Percentiles rank a stretch among this genome's conserved stretches.
Conservation (phyloP, 2,113 vertebrate species). For the Lepidothrix coronata region DNA sequence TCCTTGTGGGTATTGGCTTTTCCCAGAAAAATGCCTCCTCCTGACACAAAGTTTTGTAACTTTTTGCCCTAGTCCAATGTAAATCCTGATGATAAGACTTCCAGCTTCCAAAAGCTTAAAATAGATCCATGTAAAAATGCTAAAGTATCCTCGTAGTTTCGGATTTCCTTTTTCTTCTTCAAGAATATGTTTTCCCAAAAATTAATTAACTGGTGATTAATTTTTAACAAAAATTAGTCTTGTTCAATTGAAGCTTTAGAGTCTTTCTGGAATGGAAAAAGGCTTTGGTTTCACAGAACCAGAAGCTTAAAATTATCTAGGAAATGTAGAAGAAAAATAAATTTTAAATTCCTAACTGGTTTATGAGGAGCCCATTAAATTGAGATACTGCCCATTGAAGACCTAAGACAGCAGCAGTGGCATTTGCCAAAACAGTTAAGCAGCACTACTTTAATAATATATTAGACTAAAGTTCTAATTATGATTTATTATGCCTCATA, state of each 20-base stretch:
- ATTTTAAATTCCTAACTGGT: background rate
- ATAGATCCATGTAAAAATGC: background rate
- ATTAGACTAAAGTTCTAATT: slow-evolving; percentile 35
- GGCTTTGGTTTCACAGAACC: background rate
- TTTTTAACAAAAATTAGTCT: background rate
- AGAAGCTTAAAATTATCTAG: background rate
- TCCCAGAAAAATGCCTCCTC: background rate
- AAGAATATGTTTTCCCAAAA: background rate
- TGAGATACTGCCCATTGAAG: background rate
- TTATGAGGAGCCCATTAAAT: slow-evolving; percentile 9
- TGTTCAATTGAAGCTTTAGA: background rate
- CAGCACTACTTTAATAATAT: slow-evolving; percentile 12
- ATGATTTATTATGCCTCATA: slow-evolving; percentile 1
- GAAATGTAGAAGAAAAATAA: background rate
- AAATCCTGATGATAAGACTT: background rate
- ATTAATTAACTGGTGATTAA: background rate
- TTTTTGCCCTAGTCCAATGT: background rate
- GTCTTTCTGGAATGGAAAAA: background rate
- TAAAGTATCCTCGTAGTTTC: background rate
- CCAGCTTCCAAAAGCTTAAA: background rate
- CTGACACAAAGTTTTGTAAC: background rate
- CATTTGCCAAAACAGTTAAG: slow-evolving; percentile 16
- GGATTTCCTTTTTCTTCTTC: background rate
- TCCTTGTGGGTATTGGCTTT: background rate
- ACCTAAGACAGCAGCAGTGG: background rate